Percentiles rank a stretch among this genome's conserved stretches.
Evolutionary conservation across 2,888 invertebrate genomes (phyloP).

Genomic region (Cephonodes hylas): DNA sequence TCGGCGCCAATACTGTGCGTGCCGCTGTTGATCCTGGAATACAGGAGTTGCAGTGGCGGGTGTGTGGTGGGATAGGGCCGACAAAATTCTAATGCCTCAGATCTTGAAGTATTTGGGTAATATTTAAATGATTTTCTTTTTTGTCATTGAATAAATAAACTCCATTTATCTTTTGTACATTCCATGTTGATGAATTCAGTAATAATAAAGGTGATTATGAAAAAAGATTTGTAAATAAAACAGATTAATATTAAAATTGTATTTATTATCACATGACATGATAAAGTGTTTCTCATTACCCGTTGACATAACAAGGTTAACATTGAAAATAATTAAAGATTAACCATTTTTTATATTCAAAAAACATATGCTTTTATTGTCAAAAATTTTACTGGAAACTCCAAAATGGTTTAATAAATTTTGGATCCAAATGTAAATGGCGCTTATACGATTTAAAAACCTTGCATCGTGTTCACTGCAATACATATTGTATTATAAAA

Average conservation of each 20-base stretch:
- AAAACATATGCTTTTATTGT: not conserved
- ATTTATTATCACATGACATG: slow-evolving; percentile 52
- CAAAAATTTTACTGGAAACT: not conserved
- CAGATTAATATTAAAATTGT: slow-evolving; percentile 34
- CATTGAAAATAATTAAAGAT: not conserved
- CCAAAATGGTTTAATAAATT: not conserved
- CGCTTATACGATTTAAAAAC: not conserved
- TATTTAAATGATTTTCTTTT: no score
- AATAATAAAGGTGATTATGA: no score
- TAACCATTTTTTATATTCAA: not conserved
- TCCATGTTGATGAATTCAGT: no score
- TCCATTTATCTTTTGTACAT: no score
- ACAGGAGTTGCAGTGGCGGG: no score
- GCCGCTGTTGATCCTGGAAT: no score
- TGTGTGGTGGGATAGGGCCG: no score
- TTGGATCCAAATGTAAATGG: not conserved
- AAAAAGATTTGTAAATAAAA: slow-evolving; percentile 23
- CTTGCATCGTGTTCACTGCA: not conserved
- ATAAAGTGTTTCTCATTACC: slow-evolving; percentile 26
- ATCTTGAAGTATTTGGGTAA: no score
- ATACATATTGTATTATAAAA: slow-evolving; percentile 4
- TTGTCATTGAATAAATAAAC: no score
- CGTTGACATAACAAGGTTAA: slow-evolving; percentile 20
- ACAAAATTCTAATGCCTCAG: no score
- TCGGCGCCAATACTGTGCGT: no score